Evolutionary conservation across 1,140 invertebrate species (phyloP), one percentile per base, ranked within the genome.

Genomic region (Leptonema lineaticorne): DNA sequence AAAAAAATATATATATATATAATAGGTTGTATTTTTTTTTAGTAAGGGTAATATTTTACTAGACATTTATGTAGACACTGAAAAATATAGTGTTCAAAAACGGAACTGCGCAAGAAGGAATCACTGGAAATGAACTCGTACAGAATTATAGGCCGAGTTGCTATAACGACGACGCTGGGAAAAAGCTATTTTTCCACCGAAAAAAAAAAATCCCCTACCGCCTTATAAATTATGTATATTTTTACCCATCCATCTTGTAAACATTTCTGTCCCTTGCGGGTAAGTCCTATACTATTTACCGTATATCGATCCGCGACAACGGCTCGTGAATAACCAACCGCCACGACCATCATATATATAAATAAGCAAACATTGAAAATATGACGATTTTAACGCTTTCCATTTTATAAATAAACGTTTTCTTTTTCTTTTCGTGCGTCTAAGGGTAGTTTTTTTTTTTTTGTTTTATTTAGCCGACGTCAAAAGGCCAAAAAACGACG

Each of bases 291-390:
- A 53, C 22, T 26, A 14, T 14, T 53, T 24, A 62, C 59, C 7
- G 59, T 11, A 27, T 45, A 62, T 62, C 24, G 37, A 62, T 62
- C 37, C 30, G 59, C 26, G 59, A 62, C 59, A 62, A 27, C 37
- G 33, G 22, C 4, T 16, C 1, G 33, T 26, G 53, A n/a, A n/a
- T n/a, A n/a, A n/a, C n/a, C n/a, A n/a, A n/a, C n/a, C n/a, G n/a
- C n/a, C n/a, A n/a, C n/a, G n/a, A n/a, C n/a, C n/a, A n/a, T 48
- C 45, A n/a, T 48, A n/a, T 8, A 8, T 8, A 48, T n/a, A 48
- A 8, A 11, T 6, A 33, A 6, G 46, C 46, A 57, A 57, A 57
- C 24, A 29, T 8, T 7, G 7, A 4, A 56, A 24, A 29, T 57
- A 57, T 59, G 33, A 45, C 14, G 30, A 37, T 45, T 62, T 24